Percentiles rank a stretch among this genome's conserved stretches.
Evolutionary conservation across 2,888 invertebrate genomes (phyloP).

Genomic region (Julus scandinavius): DNA sequence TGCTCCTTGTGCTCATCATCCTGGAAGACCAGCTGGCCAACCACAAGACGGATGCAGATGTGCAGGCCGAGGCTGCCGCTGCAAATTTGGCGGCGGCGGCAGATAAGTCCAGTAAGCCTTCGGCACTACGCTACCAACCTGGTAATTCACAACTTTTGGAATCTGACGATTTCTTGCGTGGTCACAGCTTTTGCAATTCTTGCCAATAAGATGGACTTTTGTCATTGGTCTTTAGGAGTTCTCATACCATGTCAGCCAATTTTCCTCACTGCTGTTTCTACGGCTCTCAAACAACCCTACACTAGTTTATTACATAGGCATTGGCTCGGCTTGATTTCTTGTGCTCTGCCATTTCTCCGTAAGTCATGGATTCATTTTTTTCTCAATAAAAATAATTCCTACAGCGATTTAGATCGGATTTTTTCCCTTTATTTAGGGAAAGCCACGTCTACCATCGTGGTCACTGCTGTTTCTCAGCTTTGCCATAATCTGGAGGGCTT

Average conservation of each 20-base stretch:
- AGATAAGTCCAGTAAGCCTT: slow-evolving; percentile 50
- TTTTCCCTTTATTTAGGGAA: background rate
- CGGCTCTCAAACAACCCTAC: slow-evolving; percentile 78
- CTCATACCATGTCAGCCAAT: slow-evolving; percentile 83
- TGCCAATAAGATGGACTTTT: background rate
- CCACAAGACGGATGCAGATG: slow-evolving; percentile 68
- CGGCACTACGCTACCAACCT: slow-evolving; percentile 56
- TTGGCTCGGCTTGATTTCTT: slow-evolving; percentile 84
- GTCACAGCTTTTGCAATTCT: background rate
- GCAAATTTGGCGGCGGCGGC: background rate
- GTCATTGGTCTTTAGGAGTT: slow-evolving; percentile 66
- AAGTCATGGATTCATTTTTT: slow-evolving; percentile 71
- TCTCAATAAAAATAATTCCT: background rate
- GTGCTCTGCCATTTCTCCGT: slow-evolving; percentile 82
- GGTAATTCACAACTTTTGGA: slow-evolving; percentile 40
- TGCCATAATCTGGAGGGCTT: slow-evolving; percentile 78
- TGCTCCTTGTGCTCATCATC: slow-evolving; percentile 78
- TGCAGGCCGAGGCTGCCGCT: slow-evolving; percentile 30
- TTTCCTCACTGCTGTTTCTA: slow-evolving; percentile 81
- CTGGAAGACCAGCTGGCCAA: slow-evolving; percentile 77
- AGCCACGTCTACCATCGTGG: slow-evolving; percentile 74
- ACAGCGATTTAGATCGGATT: slow-evolving; percentile 67
- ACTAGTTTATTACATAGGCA: slow-evolving; percentile 80
- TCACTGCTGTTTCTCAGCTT: slow-evolving; percentile 70
- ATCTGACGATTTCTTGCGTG: background rate